These are phyloP conservation scores for Acronicta leporina DNA, from an alignment of 2,888 invertebrate species.

Conservation along the genomic window DNA sequence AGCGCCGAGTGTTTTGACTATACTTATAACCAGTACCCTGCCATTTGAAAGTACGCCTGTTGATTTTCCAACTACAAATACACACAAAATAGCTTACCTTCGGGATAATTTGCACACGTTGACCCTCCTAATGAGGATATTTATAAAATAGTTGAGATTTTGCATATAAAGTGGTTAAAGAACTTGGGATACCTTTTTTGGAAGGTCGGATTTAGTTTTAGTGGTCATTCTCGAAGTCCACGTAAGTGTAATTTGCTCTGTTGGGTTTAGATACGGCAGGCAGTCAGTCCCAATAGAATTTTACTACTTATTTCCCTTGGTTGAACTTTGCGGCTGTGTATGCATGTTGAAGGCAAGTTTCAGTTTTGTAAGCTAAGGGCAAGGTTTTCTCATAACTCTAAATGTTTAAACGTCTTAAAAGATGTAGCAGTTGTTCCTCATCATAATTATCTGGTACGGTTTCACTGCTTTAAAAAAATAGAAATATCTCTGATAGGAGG, in stretches of 20 bases:
- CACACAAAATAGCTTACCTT: slow-evolving; percentile 43
- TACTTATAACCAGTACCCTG: slow-evolving; percentile 33
- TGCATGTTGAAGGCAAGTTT: no score
- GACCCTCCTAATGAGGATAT: slow-evolving; percentile 22
- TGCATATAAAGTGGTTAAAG: slow-evolving; percentile 19
- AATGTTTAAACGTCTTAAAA: no score
- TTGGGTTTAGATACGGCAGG: neutral
- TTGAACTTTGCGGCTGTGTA: no score
- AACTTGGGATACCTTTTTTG: slow-evolving; percentile 4
- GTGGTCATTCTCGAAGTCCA: slow-evolving; percentile 1
- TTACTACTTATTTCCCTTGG: no score
- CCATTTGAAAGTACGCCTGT: slow-evolving; percentile 34
- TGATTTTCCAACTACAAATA: slow-evolving; percentile 46
- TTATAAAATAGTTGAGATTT: slow-evolving; percentile 34
- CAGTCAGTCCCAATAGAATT: no score
- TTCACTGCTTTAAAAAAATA: no score
- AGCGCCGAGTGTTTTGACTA: slow-evolving; percentile 17
- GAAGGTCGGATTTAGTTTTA: slow-evolving; percentile 10
- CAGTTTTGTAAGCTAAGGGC: no score
- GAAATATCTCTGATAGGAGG: no score
- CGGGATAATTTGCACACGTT: slow-evolving; percentile 46
- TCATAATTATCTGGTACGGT: no score
- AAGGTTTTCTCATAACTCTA: neutral
- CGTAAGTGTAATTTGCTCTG: slow-evolving; percentile 5
- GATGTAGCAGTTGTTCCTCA: no score